Evolutionary conservation across 2,888 invertebrate genomes (phyloP), one percentile per base, ranked within the genome.

Genomic region (Stictocephala bisonia): DNA sequence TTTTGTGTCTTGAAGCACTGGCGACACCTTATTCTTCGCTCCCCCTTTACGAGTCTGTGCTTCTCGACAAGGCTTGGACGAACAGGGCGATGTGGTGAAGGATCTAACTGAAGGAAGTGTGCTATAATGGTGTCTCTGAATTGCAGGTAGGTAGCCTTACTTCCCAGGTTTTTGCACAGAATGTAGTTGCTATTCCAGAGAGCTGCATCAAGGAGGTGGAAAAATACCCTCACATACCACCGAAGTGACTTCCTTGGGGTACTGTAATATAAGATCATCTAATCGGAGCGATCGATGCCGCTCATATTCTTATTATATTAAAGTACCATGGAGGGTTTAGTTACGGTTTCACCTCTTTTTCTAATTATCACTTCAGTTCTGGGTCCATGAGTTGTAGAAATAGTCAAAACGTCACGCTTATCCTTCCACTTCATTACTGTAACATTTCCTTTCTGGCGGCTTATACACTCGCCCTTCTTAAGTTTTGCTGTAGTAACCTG

Each of bases 381-480:
- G 6, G 72, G 72, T 24, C 72, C 66, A 66, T 72, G 15, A 6
- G 51, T 66, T n/a, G 72, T 72, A 20, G 72, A 66, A 26, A 64
- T 72, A 13, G 35, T 72, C 31, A 66, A 40, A 24, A 66, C 44
- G 11, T 66, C 22, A 13, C 51, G 11, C 35, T 72, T 72, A 24
- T 72, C 72, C 18, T 40, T 24, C 66, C 72, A 72, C 66, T 72
- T 72, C 66, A 72, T 51, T 3, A 72, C 66, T 0, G 66, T 51
- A 1, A 35, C 27, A 27, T 40, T 20, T 4, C 67, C 67, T 13
- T 67, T 48, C 27, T 67, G 67, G 6, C 48, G 67, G 50, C 48
- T 67, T 3, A 41, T 60, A 4, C 26, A 18, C 48, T 58, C 26
- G 9, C 41, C 31, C 11, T 66, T 66, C 11, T 66, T 66, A 7